These are phyloP conservation scores for Patiria pectinifera DNA, from an alignment of 53 echinoderm and acorn worm species.

Conservation along the genomic window DNA sequence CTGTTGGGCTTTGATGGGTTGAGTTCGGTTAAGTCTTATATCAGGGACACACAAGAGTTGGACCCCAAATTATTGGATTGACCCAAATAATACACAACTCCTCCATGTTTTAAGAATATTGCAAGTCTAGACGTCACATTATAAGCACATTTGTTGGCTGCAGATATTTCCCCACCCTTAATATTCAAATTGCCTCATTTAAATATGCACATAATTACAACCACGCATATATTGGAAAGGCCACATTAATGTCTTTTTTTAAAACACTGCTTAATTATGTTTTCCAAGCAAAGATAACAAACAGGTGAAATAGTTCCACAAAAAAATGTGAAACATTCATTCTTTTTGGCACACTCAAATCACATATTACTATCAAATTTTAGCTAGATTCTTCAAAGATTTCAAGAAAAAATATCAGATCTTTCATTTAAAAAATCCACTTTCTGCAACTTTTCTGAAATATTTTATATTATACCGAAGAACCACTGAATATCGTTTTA, in stretches of 20 bases:
- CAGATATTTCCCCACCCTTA: no score
- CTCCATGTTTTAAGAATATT: no score
- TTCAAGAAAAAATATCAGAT: not conserved
- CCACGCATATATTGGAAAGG: conserved; percentile 39
- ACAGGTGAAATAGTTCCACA: not conserved
- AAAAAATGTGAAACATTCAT: not conserved
- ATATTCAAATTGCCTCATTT: no score
- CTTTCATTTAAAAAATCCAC: not conserved
- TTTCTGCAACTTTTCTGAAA: not conserved
- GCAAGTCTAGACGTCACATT: not conserved
- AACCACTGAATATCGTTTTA: not conserved
- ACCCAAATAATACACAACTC: no score
- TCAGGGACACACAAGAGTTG: no score
- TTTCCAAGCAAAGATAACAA: not conserved
- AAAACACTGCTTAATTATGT: not conserved
- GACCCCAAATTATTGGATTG: no score
- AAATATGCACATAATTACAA: not conserved
- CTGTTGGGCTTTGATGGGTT: no score
- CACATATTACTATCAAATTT: not conserved
- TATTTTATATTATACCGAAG: not conserved
- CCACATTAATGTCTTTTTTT: conserved; percentile 24
- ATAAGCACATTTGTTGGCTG: no score
- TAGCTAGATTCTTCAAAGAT: not conserved
- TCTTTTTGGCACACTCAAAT: not conserved
- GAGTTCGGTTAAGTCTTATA: no score